These are phyloP conservation scores for Antechinus flavipes DNA, from an alignment of 2,113 vertebrate species.

Conservation along the genomic window DNA sequence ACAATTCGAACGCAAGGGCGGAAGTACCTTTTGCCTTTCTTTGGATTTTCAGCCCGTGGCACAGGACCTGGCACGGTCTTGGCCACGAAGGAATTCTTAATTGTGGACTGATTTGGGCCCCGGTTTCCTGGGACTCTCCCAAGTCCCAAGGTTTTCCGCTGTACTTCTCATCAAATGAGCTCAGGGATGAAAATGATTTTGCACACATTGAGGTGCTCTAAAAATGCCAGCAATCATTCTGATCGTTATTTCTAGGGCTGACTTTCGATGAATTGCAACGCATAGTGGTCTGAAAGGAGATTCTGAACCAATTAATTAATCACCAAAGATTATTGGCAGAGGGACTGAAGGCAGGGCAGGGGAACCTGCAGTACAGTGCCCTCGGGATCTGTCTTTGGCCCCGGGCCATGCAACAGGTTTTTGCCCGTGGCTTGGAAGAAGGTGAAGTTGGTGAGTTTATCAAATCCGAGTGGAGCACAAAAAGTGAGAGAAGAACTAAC, in stretches of 20 bases:
- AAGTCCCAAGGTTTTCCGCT: not conserved
- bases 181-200: not conserved
- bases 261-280: not conserved
- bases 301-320: not conserved
- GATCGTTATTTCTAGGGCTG: not conserved
- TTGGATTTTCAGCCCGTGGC: not conserved
- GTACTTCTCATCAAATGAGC: not conserved
- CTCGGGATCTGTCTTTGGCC: not conserved
- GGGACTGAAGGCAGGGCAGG: not conserved
- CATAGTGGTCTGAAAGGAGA: not conserved
- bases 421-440: not conserved
- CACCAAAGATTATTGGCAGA: not conserved
- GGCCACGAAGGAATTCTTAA: not conserved
- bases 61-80: not conserved
- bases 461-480: not conserved
- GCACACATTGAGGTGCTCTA: not conserved
- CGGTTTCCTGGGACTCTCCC: not conserved
- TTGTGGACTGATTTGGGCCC: not conserved
- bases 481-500: not conserved
- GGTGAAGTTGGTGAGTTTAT: not conserved
- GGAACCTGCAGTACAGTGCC: not conserved
- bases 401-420: not conserved
- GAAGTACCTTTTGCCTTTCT: not conserved
- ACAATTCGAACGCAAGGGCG: not conserved
- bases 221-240: not conserved